Conservation (phyloP, 2,797 vertebrate genomes). For the Parotocinclus haroldoi region DNA sequence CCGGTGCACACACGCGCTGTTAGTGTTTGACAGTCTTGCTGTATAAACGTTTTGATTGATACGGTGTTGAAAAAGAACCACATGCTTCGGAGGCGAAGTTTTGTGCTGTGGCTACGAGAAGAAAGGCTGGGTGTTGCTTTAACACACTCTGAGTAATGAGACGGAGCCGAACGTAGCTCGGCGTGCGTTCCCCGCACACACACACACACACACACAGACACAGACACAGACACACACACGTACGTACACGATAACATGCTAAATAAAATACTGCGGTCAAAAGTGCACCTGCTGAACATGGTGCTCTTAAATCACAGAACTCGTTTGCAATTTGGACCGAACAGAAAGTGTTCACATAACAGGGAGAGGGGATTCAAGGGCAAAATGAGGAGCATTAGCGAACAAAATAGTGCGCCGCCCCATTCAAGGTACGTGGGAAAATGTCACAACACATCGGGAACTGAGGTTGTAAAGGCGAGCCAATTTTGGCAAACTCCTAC, state of each 20-base stretch:
- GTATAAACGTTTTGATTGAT: slow-evolving; percentile 32
- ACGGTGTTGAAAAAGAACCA: slow-evolving; percentile 29
- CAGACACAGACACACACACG: slow-evolving; percentile 16
- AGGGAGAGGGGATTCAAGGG: slow-evolving; percentile 34
- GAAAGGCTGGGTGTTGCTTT: slow-evolving; percentile 29
- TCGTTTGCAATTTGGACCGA: slow-evolving; percentile 31
- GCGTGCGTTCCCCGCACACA: slow-evolving; percentile 1
- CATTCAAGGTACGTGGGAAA: slow-evolving; percentile 53
- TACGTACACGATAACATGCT: slow-evolving; percentile 22
- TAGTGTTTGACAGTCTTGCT: slow-evolving; percentile 30
- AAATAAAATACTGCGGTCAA: slow-evolving; percentile 28
- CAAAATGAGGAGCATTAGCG: slow-evolving; percentile 50
- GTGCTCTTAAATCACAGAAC: slow-evolving; percentile 34
- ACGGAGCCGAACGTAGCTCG: slow-evolving; percentile 16
- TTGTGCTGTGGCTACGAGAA: slow-evolving; percentile 13
- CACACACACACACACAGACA: slow-evolving; percentile 28
- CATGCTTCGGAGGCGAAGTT: slow-evolving; percentile 16
- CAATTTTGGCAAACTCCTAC: too few relatives aligned
- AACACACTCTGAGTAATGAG: slow-evolving; percentile 23
- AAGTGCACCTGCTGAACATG: slow-evolving; percentile 38
- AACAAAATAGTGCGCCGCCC: slow-evolving; percentile 1
- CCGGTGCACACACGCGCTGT: not conserved
- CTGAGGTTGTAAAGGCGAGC: too few relatives aligned
- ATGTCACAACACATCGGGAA: slow-evolving; percentile 30
- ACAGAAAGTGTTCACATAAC: slow-evolving; percentile 19